A percentile compares a stretch with the other conserved stretches of the same genome.
These are phyloP conservation scores for Phalanger gymnotis DNA, from an alignment of 2,797 vertebrate genomes.

Conservation along the genomic window DNA sequence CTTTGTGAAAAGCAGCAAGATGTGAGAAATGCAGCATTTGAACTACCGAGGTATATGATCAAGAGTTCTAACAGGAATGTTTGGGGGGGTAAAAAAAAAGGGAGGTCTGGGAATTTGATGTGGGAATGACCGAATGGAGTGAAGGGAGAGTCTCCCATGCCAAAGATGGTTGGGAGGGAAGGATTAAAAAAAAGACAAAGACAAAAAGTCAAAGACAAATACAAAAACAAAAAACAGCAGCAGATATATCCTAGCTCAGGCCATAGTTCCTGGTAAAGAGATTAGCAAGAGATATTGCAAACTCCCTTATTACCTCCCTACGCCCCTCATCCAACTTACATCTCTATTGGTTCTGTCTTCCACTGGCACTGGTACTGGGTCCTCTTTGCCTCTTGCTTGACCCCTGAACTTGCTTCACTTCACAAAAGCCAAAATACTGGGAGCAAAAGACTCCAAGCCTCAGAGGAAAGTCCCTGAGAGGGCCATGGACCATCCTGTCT, in stretches of 20 bases:
- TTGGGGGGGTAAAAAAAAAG: conserved; percentile 64
- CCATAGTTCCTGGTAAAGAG: not conserved
- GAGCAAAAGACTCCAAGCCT: not conserved
- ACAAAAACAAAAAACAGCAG: not conserved
- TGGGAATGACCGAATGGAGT: not conserved
- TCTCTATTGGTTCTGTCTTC: not conserved
- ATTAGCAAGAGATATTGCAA: not conserved
- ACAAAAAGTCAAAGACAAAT: not conserved
- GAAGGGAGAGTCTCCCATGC: not conserved
- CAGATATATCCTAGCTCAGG: not conserved
- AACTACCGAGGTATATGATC: conserved; percentile 77
- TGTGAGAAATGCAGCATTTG: conserved; percentile 69
- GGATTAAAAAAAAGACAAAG: not conserved
- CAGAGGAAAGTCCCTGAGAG: not conserved
- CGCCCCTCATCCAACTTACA: not conserved
- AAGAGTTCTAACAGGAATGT: conserved; percentile 85
- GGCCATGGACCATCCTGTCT: rapidly evolving
- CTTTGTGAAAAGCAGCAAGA: conserved; percentile 65
- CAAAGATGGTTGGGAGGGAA: not conserved
- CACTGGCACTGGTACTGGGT: rapidly evolving
- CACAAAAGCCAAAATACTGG: not conserved
- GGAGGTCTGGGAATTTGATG: conserved; percentile 39
- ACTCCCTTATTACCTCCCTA: not conserved
- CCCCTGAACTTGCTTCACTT: not conserved
- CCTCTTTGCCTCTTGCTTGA: rapidly evolving